Conservation (phyloP, 2,113 vertebrate species). For the Calcarius ornatus region DNA sequence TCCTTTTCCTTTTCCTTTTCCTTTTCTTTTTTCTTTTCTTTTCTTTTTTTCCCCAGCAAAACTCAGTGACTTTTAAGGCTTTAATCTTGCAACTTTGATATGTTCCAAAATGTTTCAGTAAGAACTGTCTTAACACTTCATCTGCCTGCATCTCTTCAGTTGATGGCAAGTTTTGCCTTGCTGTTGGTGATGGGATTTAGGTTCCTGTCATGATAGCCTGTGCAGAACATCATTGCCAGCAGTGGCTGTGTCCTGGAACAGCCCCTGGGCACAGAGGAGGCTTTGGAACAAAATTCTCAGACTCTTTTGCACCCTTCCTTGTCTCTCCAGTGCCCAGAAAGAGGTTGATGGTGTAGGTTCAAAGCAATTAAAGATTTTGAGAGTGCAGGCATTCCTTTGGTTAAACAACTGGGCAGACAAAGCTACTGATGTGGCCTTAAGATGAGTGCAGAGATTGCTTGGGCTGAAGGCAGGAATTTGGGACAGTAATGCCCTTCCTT, state of each 20-base stretch:
- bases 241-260: rapidly evolving
- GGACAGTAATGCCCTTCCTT: conserved; percentile 34
- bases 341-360: not conserved
- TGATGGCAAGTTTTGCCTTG: not conserved
- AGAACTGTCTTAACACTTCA: not conserved
- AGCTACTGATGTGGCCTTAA: not conserved
- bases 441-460: not conserved
- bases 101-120: not conserved
- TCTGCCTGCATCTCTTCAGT: not conserved
- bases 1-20: too few species aligned
- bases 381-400: not conserved
- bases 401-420: not conserved
- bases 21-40: not conserved
- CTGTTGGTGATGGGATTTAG: not conserved
- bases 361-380: not conserved
- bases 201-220: rapidly evolving
- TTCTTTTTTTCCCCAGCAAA: not conserved
- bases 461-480: not conserved
- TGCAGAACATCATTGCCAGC: rapidly evolving
- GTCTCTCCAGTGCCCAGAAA: not conserved
- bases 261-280: not conserved
- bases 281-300: not conserved
- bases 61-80: not conserved
- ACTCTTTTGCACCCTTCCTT: not conserved
- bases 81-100: not conserved